Evolutionary conservation across 2,797 vertebrate species (phyloP).

Genomic region (Nasua narica): DNA sequence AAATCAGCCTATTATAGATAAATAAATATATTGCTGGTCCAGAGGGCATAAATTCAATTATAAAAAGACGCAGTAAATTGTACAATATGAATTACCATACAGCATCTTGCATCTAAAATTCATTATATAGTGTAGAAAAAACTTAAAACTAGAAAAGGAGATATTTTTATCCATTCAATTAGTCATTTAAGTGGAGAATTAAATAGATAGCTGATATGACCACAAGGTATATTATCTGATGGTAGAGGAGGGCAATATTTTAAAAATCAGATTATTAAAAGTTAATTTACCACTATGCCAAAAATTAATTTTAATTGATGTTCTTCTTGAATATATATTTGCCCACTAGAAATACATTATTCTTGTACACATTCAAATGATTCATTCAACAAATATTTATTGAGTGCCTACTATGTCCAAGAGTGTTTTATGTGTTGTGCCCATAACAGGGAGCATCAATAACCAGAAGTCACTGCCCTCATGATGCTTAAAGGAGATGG

Average conservation of each 20-base stretch:
- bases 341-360: not conserved
- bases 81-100: not conserved
- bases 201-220: not conserved
- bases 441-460: not conserved
- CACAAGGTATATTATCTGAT: not conserved
- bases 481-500: not conserved
- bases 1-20: not conserved
- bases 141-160: not conserved
- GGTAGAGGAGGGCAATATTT: not conserved
- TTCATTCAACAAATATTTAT: not conserved
- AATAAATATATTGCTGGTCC: not conserved
- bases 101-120: not conserved
- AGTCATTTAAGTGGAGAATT: conserved; percentile 18
- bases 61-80: not conserved
- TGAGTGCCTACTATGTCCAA: not conserved
- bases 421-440: not conserved
- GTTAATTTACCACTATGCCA: not conserved
- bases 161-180: not conserved
- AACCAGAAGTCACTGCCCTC: not conserved
- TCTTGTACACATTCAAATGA: not conserved
- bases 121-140: not conserved
- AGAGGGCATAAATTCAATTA: not conserved
- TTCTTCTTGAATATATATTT: conserved; percentile 15
- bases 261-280: conserved; percentile 6
- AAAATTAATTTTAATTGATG: not conserved